phyloP scores from a whole-genome alignment of 2,888 invertebrate genomes.

The Catocala fraxini region DNA sequence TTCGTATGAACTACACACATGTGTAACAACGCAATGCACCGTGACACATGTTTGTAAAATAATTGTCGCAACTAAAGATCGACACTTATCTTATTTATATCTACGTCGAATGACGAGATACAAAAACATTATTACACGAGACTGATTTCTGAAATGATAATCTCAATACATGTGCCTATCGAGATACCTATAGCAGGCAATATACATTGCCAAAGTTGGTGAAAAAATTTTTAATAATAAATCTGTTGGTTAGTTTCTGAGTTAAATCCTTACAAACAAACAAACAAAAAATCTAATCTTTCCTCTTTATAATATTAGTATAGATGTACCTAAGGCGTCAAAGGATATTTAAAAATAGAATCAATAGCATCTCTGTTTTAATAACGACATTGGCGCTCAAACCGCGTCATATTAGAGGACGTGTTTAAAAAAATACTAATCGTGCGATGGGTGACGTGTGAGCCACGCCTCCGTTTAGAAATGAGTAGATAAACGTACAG shows the following conservation, averaged over 20 bases:
- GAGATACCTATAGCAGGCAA: neutral
- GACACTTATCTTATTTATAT: conserved; percentile 11
- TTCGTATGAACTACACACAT: neutral
- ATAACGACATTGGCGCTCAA: conserved; percentile 1
- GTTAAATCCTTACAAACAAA: too few relatives aligned
- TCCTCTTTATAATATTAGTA: too few relatives aligned
- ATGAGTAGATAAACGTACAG: conserved; percentile 27
- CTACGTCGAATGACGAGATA: conserved; percentile 37
- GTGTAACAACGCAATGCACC: conserved; percentile 9
- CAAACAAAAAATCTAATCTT: too few relatives aligned
- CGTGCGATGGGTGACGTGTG: conserved; percentile 57
- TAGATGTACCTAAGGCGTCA: too few relatives aligned
- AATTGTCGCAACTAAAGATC: conserved; percentile 27
- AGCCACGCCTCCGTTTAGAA: conserved; percentile 62
- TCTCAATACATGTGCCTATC: neutral
- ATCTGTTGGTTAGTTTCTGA: too few relatives aligned
- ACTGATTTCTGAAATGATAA: conserved; percentile 43
- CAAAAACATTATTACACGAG: conserved; percentile 45
- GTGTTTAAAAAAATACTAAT: conserved; percentile 26
- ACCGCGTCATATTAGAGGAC: neutral
- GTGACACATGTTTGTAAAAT: conserved; percentile 37
- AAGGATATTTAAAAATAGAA: neutral
- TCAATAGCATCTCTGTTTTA: neutral
- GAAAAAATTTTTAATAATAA: too few relatives aligned
- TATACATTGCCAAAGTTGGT: too few relatives aligned